Evolutionary conservation across 2,888 invertebrate species (phyloP), one percentile per base, ranked within the genome.

Genomic region (Xestia rhomboidea): DNA sequence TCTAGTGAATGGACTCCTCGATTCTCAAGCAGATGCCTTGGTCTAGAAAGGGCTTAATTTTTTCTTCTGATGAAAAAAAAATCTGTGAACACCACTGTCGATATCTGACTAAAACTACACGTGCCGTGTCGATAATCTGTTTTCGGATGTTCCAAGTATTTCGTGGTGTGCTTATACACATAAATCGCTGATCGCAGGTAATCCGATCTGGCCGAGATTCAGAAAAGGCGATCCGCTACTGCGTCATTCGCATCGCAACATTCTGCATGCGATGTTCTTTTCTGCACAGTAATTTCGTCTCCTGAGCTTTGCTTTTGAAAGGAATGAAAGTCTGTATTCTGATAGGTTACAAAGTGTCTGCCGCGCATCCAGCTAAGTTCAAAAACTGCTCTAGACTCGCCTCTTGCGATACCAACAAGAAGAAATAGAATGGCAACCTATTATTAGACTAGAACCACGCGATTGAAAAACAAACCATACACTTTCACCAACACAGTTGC

Each of bases 1-100:
- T 75, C 74, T 80, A 76, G 67, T 83, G 79, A 87, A 89, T 89
- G 88, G 79, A 84, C 71, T 85, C 66, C 72, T 80, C 78, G 80
- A 85, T 80, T 76, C 75, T 79, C 57, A 68, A 83, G 70, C 72
- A 66, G 81, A 46, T 38, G 66, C 75, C 46, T 49, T 38, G 15
- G 63, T 30, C 74, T 74, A 68, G 27, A 64, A 68, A 38, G 11
- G 6, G 24, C 21, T 8, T 21, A 24, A 0, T 18, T 63, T 73
- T 80, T 79, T 69, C 1, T n/a, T 3, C 7, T 24, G 1, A 27
- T 30, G 0, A 15, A 21, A 51, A 15, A 62, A 46, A 1, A 11
- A 63, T n/a, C 1, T 30, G 7, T 57, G 38, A 1, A 41, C 18
- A 7, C 41, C 18, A 41, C 41, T 64, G n/a, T 64, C 34, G 34